phyloP scores from a whole-genome alignment of 2,797 vertebrate genomes.

The Tauraco hartlaubi region DNA sequence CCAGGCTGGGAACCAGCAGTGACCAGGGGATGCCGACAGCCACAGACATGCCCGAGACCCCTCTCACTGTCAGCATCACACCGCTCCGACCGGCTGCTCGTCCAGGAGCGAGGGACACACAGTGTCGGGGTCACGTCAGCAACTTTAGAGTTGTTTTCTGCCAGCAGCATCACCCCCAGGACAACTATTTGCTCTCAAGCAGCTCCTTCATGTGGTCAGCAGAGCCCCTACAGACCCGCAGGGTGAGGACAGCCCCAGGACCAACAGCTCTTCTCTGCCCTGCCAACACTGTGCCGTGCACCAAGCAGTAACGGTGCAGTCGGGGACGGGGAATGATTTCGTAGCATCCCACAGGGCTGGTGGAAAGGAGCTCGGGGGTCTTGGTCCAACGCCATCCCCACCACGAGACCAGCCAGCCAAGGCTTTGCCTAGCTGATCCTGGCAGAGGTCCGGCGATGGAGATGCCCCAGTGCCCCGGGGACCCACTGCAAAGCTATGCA shows the following conservation, averaged over 20 bases:
- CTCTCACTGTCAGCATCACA: neutral
- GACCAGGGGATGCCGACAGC: neutral
- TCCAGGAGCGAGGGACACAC: accelerated
- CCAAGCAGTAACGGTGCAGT: neutral
- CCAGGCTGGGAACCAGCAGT: neutral
- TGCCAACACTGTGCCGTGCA: neutral
- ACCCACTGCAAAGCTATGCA: neutral
- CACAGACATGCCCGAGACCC: accelerated
- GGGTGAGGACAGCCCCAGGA: neutral
- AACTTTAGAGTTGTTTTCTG: neutral
- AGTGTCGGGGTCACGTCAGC: accelerated
- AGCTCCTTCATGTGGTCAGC: neutral
- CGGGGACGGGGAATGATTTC: neutral
- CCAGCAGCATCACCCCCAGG: neutral
- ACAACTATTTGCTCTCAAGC: neutral
- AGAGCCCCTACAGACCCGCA: accelerated
- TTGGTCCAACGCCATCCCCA: neutral
- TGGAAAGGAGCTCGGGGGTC: neutral
- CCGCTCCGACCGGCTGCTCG: accelerated
- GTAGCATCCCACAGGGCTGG: neutral
- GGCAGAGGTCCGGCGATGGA: neutral
- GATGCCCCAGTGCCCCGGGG: neutral
- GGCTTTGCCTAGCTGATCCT: neutral
- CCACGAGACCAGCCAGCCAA: accelerated
- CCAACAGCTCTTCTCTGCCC: neutral